Evolutionary conservation across 2,113 vertebrate species (phyloP).

Genomic region (Ellobius talpinus): DNA sequence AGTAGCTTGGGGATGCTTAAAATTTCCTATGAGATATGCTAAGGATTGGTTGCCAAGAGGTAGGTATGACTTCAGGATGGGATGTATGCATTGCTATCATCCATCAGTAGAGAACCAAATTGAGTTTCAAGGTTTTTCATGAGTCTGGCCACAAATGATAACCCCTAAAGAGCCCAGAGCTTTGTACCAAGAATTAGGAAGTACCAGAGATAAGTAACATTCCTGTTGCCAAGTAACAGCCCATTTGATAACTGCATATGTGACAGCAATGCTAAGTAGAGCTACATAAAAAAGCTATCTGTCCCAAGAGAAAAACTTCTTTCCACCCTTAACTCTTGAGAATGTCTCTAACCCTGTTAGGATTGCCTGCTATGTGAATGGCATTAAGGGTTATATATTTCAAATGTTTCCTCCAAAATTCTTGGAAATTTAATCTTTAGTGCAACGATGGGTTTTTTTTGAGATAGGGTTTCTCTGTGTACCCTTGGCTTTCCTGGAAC

Average conservation of each 20-base stretch:
- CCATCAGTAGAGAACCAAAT: neutral
- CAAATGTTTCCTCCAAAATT: neutral
- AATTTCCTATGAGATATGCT: neutral
- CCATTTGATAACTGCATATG: neutral
- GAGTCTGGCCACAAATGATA: constrained; percentile 1
- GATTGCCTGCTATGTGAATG: neutral
- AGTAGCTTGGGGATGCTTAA: neutral
- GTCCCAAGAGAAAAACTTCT: neutral
- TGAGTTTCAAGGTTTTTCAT: neutral
- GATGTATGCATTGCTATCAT: neutral
- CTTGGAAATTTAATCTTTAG: neutral
- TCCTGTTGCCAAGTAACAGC: neutral
- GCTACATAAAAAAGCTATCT: neutral
- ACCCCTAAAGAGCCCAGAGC: neutral
- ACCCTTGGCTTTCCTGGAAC: neutral
- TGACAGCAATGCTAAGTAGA: neutral
- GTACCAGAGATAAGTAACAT: neutral
- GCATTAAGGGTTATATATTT: neutral
- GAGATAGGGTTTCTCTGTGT: neutral
- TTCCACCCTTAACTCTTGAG: neutral
- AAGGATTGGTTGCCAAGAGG: neutral
- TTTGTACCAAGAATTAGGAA: neutral
- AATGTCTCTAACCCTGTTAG: neutral
- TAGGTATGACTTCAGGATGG: rapidly evolving
- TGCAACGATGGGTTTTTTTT: neutral